Evolutionary conservation across 2,113 vertebrate genomes (phyloP), one percentile per base, ranked within the genome.

Genomic region (Perognathus longimembris): DNA sequence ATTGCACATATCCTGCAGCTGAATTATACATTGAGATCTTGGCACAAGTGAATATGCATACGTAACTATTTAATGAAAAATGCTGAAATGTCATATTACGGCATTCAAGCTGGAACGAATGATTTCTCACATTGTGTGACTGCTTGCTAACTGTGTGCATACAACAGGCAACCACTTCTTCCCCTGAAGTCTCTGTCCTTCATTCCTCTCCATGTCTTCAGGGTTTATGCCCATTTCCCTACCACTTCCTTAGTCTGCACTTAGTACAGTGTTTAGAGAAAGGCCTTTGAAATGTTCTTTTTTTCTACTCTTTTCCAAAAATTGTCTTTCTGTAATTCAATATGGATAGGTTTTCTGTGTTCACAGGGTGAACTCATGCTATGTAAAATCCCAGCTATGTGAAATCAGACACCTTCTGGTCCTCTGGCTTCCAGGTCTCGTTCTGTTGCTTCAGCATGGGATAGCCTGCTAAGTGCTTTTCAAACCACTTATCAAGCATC

Each of bases 61-160:
- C 42, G 69, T 59, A 77, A 94, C 77, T 89, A 67, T 30, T 89
- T 79, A 79, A 61, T 88, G 38, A 61, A 90, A 73, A 71, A 42
- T 20, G n/a, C 63, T 67, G 70, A 77, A 38, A 66, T 66, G 77
- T 66, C 36, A 64, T 24, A 30, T 45, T 28, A 36, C 6, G 12
- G 22, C 21, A n/a, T 30, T 96, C 26, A 40, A 71, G 21, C 36
- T 67, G 34, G 4, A 86, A 61, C n/a, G 82, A 75, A 70, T 57
- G 54, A 12, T 38, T 87, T 82, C 42, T 79, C 34, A 9, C 4
- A 34, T 36, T 30, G 32, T 57, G 70, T 28, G 57, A 70, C 50
- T 71, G 59, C 67, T 89, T 79, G 67, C 36, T 87, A 80, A 42
- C 36, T n/a, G n/a, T 64, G 22, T 30, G 36, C 69, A 22, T n/a